A percentile compares a stretch with the other conserved stretches of the same genome.
phyloP scores from a whole-genome alignment of 1,140 invertebrate genomes.

The Bombyx mandarina region DNA sequence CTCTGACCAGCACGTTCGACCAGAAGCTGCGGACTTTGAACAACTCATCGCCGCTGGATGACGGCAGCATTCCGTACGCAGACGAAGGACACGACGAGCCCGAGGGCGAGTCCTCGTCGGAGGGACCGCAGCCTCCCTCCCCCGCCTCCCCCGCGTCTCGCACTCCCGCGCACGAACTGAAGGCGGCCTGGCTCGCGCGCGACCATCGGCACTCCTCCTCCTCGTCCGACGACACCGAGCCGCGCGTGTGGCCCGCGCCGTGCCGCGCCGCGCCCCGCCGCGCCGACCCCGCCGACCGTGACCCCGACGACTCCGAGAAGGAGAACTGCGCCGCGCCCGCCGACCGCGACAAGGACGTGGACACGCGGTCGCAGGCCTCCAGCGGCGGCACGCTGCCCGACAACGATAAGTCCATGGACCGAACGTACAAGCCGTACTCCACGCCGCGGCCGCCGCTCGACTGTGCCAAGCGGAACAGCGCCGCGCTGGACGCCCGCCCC shows the following conservation, averaged over 20 bases:
- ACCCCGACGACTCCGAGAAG: constrained; percentile 43
- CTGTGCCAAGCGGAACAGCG: constrained; percentile 38
- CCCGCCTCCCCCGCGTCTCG: constrained; percentile 33
- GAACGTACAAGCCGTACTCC: constrained; percentile 12
- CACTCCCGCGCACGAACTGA: constrained; percentile 42
- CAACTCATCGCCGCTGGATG: constrained; percentile 67
- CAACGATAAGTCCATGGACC: constrained; percentile 41
- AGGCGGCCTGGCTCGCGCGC: constrained; percentile 53
- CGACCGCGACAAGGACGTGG: constrained; percentile 55
- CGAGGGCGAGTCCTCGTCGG: constrained; percentile 39
- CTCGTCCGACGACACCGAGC: constrained; percentile 43
- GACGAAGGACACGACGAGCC: constrained; percentile 59
- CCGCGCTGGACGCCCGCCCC: constrained; percentile 22
- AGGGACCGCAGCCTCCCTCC: constrained; percentile 35
- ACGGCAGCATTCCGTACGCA: constrained; percentile 67
- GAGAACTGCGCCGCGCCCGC: constrained; percentile 24
- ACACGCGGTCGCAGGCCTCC: constrained; percentile 50
- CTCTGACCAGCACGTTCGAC: constrained; percentile 78
- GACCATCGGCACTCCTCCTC: constrained; percentile 39
- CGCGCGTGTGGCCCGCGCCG: constrained; percentile 12
- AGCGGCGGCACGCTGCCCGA: constrained; percentile 34
- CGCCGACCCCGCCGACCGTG: constrained; percentile 17
- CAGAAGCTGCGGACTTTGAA: constrained; percentile 74
- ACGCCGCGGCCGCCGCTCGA: constrained; percentile 20
- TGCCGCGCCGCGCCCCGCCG: constrained; percentile 16